Percentiles rank a stretch among this genome's conserved stretches.
These are phyloP conservation scores for Microcaecilia unicolor DNA, from an alignment of 2,797 vertebrate species.

Conservation along the genomic window DNA sequence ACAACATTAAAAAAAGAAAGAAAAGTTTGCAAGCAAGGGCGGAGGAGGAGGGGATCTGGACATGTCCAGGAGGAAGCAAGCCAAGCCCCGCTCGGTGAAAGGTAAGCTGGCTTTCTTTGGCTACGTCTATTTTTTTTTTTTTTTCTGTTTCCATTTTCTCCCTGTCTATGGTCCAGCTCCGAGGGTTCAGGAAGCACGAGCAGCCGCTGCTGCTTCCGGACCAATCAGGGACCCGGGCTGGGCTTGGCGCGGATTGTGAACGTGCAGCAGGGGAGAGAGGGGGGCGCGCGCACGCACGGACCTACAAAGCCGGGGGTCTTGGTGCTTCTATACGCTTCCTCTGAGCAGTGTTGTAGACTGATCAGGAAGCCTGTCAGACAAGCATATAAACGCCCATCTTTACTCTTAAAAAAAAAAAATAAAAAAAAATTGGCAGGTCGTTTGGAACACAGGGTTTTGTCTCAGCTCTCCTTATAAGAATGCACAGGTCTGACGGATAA, in stretches of 20 bases:
- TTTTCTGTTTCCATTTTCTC: no score
- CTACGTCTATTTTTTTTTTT: no score
- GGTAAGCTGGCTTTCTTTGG: slow-evolving; percentile 62
- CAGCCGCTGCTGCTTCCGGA: slow-evolving; percentile 38
- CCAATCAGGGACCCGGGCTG: slow-evolving; percentile 58
- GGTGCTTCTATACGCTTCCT: slow-evolving; percentile 8
- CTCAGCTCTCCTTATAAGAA: no score
- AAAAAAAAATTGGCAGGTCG: no score
- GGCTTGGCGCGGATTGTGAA: slow-evolving; percentile 61
- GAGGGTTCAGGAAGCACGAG: no score
- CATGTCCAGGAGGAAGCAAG: slow-evolving; percentile 96
- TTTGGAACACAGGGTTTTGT: no score
- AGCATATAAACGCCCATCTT: no score
- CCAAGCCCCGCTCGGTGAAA: slow-evolving; percentile 96
- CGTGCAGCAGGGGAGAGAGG: slow-evolving; percentile 21
- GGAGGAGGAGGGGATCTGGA: slow-evolving; percentile 54
- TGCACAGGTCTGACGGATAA: no score
- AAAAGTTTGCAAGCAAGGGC: slow-evolving; percentile 42
- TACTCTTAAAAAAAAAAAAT: no score
- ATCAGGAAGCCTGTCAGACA: no score
- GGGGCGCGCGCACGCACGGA: slow-evolving; percentile 1
- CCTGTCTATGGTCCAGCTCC: no score
- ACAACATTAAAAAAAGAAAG: no score
- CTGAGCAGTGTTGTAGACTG: slow-evolving; percentile 10
- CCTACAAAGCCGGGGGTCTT: slow-evolving; percentile 1